Evolutionary conservation across 2,888 invertebrate species (phyloP).

Genomic region (Hipparchia semele): DNA sequence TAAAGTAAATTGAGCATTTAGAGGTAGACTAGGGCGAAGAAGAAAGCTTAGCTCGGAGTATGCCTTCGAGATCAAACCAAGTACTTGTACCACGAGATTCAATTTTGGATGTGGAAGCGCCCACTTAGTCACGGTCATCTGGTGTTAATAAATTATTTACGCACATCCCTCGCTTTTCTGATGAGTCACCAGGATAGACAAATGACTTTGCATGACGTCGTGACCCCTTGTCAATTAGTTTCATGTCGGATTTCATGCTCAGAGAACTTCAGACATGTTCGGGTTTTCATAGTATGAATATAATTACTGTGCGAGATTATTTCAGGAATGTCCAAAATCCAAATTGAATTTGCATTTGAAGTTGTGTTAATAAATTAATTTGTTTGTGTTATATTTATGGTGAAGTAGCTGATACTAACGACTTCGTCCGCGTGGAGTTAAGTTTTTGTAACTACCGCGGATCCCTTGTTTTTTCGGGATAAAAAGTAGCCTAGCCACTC

Average conservation of each 20-base stretch:
- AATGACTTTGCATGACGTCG: slow-evolving; percentile 62
- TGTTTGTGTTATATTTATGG: background rate
- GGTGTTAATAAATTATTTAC: slow-evolving; percentile 40
- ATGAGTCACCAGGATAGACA: slow-evolving; percentile 68
- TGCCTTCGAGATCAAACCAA: too few relatives aligned
- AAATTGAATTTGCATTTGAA: background rate
- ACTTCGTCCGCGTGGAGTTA: too few relatives aligned
- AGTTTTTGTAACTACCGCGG: too few relatives aligned
- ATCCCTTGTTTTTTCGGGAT: too few relatives aligned
- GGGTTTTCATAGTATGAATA: background rate
- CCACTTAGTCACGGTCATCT: slow-evolving; percentile 36
- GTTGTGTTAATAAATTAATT: background rate
- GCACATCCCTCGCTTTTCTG: slow-evolving; percentile 58
- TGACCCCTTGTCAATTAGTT: slow-evolving; percentile 61
- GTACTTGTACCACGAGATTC: background rate
- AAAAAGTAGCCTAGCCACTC: too few relatives aligned
- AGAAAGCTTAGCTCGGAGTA: too few relatives aligned
- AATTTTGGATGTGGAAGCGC: slow-evolving; percentile 15
- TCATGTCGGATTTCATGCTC: slow-evolving; percentile 45
- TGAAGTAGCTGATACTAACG: background rate
- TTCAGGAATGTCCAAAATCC: background rate
- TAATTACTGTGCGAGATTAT: background rate
- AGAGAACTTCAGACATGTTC: slow-evolving; percentile 3
- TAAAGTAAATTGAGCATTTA: too few relatives aligned
- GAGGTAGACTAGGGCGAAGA: too few relatives aligned